A percentile compares a stretch with the other conserved stretches of the same genome.
phyloP scores from a whole-genome alignment of 2,888 invertebrate genomes.

The Proisotoma minuta region DNA sequence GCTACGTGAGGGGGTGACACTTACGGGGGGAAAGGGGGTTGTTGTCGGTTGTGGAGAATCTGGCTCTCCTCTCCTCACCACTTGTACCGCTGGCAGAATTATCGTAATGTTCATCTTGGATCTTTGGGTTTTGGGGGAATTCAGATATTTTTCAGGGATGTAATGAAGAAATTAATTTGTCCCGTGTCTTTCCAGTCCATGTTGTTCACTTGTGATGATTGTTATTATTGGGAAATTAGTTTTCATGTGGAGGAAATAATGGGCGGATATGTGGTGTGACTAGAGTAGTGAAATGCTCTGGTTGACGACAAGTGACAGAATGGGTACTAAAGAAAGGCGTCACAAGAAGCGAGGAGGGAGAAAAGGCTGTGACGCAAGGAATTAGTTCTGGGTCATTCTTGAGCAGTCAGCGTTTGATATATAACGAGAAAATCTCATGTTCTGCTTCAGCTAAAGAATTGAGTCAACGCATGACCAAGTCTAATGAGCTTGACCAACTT shows the following conservation, averaged over 20 bases:
- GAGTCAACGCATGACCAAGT: slow-evolving; percentile 9
- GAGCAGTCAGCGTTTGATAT: too few relatives aligned
- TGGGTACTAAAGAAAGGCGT: not conserved
- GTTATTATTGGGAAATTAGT: not conserved
- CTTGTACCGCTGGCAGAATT: slow-evolving; percentile 46
- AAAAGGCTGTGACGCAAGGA: not conserved
- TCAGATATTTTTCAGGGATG: not conserved
- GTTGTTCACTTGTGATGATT: not conserved
- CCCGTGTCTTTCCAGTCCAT: slow-evolving; percentile 12
- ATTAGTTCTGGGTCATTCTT: not conserved
- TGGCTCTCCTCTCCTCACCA: slow-evolving; percentile 19
- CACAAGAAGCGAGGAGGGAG: not conserved
- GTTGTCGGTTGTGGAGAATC: slow-evolving; percentile 46
- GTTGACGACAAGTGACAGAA: slow-evolving; percentile 9
- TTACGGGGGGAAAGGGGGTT: slow-evolving; percentile 45
- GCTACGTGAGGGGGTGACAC: slow-evolving; percentile 43
- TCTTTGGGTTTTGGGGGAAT: not conserved
- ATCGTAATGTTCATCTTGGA: slow-evolving; percentile 47
- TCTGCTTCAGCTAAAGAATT: not conserved
- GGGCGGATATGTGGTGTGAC: not conserved
- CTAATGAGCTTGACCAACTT: slow-evolving; percentile 11
- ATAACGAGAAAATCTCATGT: too few relatives aligned
- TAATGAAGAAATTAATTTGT: not conserved
- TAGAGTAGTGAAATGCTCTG: not conserved
- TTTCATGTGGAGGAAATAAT: not conserved